Evolutionary conservation across 2,113 vertebrate species (phyloP).

Genomic region (Nothocercus nigrocapillus): DNA sequence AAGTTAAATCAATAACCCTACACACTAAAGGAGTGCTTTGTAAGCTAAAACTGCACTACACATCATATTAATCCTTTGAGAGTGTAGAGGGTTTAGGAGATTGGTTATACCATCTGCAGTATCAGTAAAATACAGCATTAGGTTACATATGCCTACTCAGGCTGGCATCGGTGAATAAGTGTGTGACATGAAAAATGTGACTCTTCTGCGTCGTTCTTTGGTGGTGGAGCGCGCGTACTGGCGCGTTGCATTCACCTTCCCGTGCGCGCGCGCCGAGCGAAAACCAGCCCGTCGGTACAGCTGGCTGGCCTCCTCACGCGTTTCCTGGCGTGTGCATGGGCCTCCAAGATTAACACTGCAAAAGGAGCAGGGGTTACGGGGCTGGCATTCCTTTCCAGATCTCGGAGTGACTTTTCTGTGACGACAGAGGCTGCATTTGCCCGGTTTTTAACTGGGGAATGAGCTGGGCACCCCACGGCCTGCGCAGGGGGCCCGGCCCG

Average conservation of each 20-base stretch:
- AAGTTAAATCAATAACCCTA: conserved; percentile 70
- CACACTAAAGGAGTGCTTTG: conserved; percentile 62
- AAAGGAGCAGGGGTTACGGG: conserved; percentile 27
- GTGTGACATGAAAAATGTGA: conserved; percentile 49
- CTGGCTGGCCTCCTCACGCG: background rate
- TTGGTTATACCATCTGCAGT: conserved; percentile 60
- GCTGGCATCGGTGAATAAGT: background rate
- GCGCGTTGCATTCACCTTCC: conserved; percentile 20
- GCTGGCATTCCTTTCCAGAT: conserved; percentile 44
- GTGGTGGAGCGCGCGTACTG: background rate
- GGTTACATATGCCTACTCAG: conserved; percentile 49
- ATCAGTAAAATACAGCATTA: conserved; percentile 66
- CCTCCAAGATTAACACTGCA: background rate
- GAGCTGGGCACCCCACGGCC: background rate
- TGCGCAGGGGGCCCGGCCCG: background rate
- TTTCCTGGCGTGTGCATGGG: background rate
- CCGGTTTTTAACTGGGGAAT: conserved; percentile 21
- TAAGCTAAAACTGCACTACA: conserved; percentile 68
- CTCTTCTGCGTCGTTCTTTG: conserved; percentile 22
- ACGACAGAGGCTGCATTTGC: conserved; percentile 12
- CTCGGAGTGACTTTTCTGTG: conserved; percentile 43
- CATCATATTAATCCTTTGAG: conserved; percentile 66
- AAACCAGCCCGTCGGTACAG: background rate
- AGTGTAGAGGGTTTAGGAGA: conserved; percentile 53
- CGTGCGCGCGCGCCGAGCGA: conserved; percentile 22